Conservation (phyloP, 2,888 invertebrate genomes). For the Nyleta sp. region DNA sequence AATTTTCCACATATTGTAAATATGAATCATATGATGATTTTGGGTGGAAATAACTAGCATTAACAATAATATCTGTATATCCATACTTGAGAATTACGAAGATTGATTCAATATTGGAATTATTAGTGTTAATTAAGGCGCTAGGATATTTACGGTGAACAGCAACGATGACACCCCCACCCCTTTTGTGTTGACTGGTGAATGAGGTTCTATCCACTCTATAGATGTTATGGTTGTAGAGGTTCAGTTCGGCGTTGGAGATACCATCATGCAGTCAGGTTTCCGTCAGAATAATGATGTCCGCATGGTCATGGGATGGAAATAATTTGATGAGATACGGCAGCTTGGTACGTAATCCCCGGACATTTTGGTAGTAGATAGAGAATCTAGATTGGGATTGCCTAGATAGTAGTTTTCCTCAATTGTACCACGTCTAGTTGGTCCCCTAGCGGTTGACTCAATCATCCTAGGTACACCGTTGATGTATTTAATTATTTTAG, state of each 20-base stretch:
- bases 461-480: constrained; percentile 7
- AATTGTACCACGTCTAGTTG: not conserved
- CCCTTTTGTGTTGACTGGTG: not conserved
- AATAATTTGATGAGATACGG: not conserved
- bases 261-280: constrained; percentile 13
- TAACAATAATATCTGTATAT: not conserved
- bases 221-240: not conserved
- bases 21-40: no score
- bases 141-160: not conserved
- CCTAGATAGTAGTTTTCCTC: constrained; percentile 11
- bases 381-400: not conserved
- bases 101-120: not conserved
- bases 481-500: not conserved
- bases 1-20: no score
- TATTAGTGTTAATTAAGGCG: not conserved
- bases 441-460: not conserved
- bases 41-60: no score
- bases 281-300: constrained; percentile 17
- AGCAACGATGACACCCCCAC: not conserved
- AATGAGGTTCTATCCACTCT: not conserved
- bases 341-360: constrained; percentile 8
- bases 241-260: not conserved
- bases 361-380: constrained; percentile 17
- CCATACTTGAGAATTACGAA: not conserved
- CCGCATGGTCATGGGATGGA: not conserved